Evolutionary conservation across 2,113 vertebrate species (phyloP).

Genomic region (Spea bombifrons): DNA sequence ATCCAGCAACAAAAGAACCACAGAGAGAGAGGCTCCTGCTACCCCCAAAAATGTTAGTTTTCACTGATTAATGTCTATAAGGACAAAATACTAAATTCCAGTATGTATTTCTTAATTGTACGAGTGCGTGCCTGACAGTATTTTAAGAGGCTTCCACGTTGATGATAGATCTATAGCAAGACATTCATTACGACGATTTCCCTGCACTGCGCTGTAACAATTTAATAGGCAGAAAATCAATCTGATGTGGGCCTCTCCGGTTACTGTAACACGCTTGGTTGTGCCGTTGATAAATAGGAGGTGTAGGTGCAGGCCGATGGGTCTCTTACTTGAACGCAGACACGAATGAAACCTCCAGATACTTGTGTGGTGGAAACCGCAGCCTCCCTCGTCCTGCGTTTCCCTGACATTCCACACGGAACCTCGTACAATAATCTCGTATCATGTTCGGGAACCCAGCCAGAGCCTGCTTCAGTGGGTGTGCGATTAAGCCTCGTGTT

Average conservation of each 20-base stretch:
- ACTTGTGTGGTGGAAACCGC: constrained; percentile 21
- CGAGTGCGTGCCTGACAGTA: too few relatives aligned
- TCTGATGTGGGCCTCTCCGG: neutral
- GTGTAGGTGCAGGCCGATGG: neutral
- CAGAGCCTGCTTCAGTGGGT: neutral
- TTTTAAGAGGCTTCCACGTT: too few relatives aligned
- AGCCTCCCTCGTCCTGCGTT: neutral
- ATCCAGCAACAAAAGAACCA: too few relatives aligned
- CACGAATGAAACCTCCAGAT: constrained; percentile 8
- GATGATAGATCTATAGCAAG: too few relatives aligned
- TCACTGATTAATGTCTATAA: too few relatives aligned
- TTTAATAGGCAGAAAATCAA: neutral
- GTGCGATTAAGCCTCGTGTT: neutral
- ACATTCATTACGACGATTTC: neutral
- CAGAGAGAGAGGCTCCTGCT: too few relatives aligned
- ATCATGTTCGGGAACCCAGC: constrained; percentile 1
- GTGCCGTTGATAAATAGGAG: constrained; percentile 12
- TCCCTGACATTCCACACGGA: constrained; percentile 2
- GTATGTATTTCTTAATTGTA: too few relatives aligned
- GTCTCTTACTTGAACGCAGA: constrained; percentile 27
- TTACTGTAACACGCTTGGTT: constrained; percentile 6
- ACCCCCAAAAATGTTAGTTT: too few relatives aligned
- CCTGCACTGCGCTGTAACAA: neutral
- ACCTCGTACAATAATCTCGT: neutral
- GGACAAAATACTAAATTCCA: too few relatives aligned